Evolutionary conservation across 2,113 vertebrate genomes (phyloP).

Genomic region (Pyxicephalus adspersus): DNA sequence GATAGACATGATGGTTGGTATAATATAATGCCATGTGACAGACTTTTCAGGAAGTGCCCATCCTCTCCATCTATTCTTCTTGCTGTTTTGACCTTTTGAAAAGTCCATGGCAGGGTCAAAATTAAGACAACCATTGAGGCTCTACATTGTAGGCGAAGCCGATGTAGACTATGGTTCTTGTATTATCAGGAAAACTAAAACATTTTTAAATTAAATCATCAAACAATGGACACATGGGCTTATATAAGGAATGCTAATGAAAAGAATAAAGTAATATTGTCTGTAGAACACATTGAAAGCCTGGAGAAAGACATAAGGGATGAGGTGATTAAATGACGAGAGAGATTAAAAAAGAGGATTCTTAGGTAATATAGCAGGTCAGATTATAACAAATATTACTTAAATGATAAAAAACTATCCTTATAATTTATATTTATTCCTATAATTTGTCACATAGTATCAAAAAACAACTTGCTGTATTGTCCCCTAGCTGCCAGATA

Average conservation of each 20-base stretch:
- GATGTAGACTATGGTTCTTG: too few relatives aligned
- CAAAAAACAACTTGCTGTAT: too few relatives aligned
- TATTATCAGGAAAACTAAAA: neutral
- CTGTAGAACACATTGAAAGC: neutral
- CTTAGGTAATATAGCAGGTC: too few relatives aligned
- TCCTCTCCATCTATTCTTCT: constrained; percentile 18
- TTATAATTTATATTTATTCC: too few relatives aligned
- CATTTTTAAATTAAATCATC: constrained; percentile 6
- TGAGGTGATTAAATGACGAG: neutral
- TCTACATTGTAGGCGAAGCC: neutral
- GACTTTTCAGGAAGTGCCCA: constrained; percentile 14
- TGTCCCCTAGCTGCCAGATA: too few relatives aligned
- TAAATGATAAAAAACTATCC: too few relatives aligned
- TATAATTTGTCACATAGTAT: too few relatives aligned
- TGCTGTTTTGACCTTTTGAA: constrained; percentile 19
- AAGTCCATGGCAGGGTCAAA: constrained; percentile 26
- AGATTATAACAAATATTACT: too few relatives aligned
- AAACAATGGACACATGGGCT: too few relatives aligned
- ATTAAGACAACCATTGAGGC: constrained; percentile 22
- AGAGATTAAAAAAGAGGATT: neutral
- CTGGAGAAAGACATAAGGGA: neutral
- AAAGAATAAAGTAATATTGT: neutral
- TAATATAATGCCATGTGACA: constrained; percentile 40
- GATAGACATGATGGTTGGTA: constrained; percentile 22
- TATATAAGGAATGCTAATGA: too few relatives aligned